A percentile compares a stretch with the other conserved stretches of the same genome.
Evolutionary conservation across 1,140 invertebrate genomes (phyloP).

Genomic region (Diorhabda sublineata): DNA sequence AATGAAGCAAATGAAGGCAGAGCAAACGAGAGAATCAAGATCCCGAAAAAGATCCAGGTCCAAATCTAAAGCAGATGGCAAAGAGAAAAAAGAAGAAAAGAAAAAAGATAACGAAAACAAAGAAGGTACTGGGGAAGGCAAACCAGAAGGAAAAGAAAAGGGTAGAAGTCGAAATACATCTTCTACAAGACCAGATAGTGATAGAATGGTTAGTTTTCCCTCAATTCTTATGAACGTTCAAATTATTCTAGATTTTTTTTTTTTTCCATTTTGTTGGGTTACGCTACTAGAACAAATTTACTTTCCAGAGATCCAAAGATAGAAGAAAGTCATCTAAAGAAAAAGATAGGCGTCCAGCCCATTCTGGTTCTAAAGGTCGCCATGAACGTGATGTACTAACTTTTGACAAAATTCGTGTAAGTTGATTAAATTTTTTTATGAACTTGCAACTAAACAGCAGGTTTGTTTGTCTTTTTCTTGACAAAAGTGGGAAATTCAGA

Average conservation of each 20-base stretch:
- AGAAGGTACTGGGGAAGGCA: constrained; percentile 27
- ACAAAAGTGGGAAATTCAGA: not conserved
- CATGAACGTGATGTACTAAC: constrained; percentile 33
- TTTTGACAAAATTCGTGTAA: constrained; percentile 42
- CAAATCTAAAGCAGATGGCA: constrained; percentile 36
- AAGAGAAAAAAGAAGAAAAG: constrained; percentile 44
- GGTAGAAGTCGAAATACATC: constrained; percentile 15
- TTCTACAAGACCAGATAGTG: constrained; percentile 10
- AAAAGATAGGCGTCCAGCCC: constrained; percentile 19
- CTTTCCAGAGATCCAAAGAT: not conserved
- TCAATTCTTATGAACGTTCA: not conserved
- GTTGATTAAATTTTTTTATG: constrained; percentile 8
- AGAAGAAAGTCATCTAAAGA: constrained; percentile 18
- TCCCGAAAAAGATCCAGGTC: constrained; percentile 17
- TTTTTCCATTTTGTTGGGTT: not conserved
- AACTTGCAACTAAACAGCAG: not conserved
- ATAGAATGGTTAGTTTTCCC: constrained; percentile 11
- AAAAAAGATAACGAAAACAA: constrained; percentile 37
- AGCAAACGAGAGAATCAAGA: constrained; percentile 19
- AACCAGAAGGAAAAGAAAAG: constrained; percentile 19
- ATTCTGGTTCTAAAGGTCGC: constrained; percentile 20
- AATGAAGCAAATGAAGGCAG: constrained; percentile 29
- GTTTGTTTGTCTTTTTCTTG: not conserved
- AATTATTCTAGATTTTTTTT: not conserved
- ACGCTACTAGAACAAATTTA: not conserved